These are phyloP conservation scores for Macaria liturata DNA, from an alignment of 2,888 invertebrate species.

Conservation along the genomic window DNA sequence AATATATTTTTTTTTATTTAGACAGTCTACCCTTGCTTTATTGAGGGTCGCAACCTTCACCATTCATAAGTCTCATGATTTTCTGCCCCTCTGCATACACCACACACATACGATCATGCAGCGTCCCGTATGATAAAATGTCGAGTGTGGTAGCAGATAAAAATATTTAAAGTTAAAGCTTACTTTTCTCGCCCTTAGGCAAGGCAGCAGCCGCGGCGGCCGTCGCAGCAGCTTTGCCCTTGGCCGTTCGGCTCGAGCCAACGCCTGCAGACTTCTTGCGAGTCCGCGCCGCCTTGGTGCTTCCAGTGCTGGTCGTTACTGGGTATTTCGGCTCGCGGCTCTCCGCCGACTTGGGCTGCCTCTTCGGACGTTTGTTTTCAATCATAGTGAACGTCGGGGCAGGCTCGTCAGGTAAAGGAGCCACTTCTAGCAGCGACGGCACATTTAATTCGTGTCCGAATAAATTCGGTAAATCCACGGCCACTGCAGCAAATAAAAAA, in stretches of 20 bases:
- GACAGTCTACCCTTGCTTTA: too few species aligned
- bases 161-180: constrained; percentile 23
- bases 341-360: constrained; percentile 58
- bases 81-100: too few species aligned
- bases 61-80: too few species aligned
- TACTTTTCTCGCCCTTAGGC: constrained; percentile 51
- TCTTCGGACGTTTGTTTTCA: constrained; percentile 60
- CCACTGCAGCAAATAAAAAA: background rate
- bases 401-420: constrained; percentile 26
- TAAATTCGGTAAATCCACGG: constrained; percentile 44
- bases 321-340: constrained; percentile 62
- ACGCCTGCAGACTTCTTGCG: constrained; percentile 56
- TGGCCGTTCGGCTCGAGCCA: constrained; percentile 63
- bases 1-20: too few species aligned
- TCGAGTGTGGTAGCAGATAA: too few species aligned
- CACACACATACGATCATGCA: too few species aligned
- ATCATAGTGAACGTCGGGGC: constrained; percentile 56
- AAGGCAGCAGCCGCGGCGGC: background rate
- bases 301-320: constrained; percentile 68
- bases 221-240: constrained; percentile 30
- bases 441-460: constrained; percentile 47
- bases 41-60: too few species aligned
- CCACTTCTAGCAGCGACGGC: constrained; percentile 53
- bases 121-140: background rate
- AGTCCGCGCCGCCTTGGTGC: constrained; percentile 65